Evolutionary conservation across 2,797 vertebrate genomes (phyloP).

Genomic region (Tinamus major): DNA sequence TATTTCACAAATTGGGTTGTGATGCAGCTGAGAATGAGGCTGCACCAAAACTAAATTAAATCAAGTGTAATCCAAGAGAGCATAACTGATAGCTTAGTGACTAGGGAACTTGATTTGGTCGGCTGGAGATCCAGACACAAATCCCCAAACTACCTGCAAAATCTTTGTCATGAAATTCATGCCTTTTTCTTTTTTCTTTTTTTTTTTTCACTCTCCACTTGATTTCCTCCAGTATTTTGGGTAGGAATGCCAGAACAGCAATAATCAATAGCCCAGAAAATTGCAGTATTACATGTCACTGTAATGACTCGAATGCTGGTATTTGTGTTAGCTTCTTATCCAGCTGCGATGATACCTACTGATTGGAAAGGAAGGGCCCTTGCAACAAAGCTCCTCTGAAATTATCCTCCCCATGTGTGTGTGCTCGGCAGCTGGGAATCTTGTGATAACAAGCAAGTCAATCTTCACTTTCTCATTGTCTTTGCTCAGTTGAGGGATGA

Average conservation of each 20-base stretch:
- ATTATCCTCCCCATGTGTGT: neutral
- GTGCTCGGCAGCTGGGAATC: neutral
- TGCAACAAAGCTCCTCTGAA: constrained; percentile 38
- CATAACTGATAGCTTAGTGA: neutral
- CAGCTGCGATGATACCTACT: constrained; percentile 23
- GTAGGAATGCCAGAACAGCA: constrained; percentile 18
- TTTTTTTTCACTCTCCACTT: neutral
- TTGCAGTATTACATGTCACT: neutral
- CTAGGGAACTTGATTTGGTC: neutral
- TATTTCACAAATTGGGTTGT: neutral
- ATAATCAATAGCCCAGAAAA: constrained; percentile 61
- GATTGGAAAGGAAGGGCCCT: constrained; percentile 38
- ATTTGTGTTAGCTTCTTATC: constrained; percentile 6
- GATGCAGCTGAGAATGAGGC: neutral
- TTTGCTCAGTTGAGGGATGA: accelerated
- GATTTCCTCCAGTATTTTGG: constrained; percentile 44
- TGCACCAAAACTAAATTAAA: neutral
- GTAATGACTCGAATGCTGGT: neutral
- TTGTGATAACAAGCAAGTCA: constrained; percentile 46
- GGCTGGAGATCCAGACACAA: neutral
- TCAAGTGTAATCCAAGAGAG: neutral
- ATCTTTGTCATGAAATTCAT: neutral
- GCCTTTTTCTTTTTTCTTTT: neutral
- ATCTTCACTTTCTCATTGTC: constrained; percentile 59
- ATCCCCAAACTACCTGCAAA: neutral